phyloP scores from a whole-genome alignment of 2,888 invertebrate genomes.

The Latrodectus elegans region DNA sequence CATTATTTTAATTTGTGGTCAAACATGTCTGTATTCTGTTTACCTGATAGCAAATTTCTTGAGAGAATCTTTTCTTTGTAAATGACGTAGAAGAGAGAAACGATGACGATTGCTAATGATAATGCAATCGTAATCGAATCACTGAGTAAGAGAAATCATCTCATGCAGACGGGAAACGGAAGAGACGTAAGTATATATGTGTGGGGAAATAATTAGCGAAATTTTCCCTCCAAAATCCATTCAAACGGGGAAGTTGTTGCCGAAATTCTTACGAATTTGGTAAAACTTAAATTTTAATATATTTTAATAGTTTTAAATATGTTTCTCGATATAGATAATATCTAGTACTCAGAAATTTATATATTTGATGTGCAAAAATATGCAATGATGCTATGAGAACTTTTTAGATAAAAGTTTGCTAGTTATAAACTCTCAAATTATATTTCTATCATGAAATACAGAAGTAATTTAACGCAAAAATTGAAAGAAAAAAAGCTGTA shows the following conservation, averaged over 20 bases:
- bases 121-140: constrained; percentile 69
- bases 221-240: constrained; percentile 38
- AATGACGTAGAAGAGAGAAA: constrained; percentile 62
- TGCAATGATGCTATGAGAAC: too few relatives aligned
- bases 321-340: too few relatives aligned
- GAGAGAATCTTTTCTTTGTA: constrained; percentile 57
- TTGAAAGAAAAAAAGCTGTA: too few relatives aligned
- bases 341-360: too few relatives aligned
- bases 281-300: constrained; percentile 34
- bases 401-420: too few relatives aligned
- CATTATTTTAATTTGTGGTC: not conserved
- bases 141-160: constrained; percentile 53
- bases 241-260: constrained; percentile 41
- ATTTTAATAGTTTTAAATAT: constrained; percentile 47
- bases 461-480: too few relatives aligned
- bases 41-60: not conserved
- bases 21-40: constrained; percentile 33
- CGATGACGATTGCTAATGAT: constrained; percentile 69
- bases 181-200: constrained; percentile 36
- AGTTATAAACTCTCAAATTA: too few relatives aligned
- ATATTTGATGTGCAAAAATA: too few relatives aligned
- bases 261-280: constrained; percentile 46
- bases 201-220: constrained; percentile 65
- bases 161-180: constrained; percentile 63
- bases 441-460: too few relatives aligned